Evolutionary conservation across 2,797 vertebrate species (phyloP).

Genomic region (Peromyscus eremicus): DNA sequence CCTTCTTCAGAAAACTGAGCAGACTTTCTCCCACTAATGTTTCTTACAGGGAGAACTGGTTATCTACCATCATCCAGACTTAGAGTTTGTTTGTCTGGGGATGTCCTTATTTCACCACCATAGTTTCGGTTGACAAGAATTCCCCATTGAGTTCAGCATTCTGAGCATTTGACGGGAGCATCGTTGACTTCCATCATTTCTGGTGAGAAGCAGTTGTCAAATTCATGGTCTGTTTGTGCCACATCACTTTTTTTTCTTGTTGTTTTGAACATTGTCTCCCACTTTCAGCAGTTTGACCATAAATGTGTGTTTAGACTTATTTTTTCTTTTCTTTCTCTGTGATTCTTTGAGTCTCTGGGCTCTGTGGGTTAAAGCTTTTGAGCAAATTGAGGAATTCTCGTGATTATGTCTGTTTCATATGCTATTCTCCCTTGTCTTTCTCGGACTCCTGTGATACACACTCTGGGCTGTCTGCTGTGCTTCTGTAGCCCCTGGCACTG

Average conservation of each 20-base stretch:
- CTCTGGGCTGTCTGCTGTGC: background rate
- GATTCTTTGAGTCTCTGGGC: background rate
- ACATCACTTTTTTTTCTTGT: background rate
- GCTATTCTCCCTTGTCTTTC: background rate
- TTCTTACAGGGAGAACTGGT: background rate
- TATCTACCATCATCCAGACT: background rate
- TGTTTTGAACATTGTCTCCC: background rate
- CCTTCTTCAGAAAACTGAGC: background rate
- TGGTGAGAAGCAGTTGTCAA: background rate
- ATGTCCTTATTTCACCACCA: background rate
- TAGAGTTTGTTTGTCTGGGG: background rate
- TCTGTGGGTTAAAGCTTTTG: background rate
- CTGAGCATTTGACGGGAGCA: background rate
- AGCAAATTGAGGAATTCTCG: background rate
- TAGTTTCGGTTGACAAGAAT: background rate
- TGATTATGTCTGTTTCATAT: background rate
- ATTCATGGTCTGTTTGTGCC: background rate
- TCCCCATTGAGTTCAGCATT: background rate
- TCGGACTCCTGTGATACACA: background rate
- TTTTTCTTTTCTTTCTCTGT: slow-evolving; percentile 21
- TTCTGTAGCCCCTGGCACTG: background rate
- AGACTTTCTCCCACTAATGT: background rate
- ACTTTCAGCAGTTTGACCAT: slow-evolving; percentile 22
- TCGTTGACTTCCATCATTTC: background rate
- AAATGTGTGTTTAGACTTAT: background rate